Evolutionary conservation across 2,888 invertebrate genomes (phyloP).

Genomic region (Neuroscelio doddi): DNA sequence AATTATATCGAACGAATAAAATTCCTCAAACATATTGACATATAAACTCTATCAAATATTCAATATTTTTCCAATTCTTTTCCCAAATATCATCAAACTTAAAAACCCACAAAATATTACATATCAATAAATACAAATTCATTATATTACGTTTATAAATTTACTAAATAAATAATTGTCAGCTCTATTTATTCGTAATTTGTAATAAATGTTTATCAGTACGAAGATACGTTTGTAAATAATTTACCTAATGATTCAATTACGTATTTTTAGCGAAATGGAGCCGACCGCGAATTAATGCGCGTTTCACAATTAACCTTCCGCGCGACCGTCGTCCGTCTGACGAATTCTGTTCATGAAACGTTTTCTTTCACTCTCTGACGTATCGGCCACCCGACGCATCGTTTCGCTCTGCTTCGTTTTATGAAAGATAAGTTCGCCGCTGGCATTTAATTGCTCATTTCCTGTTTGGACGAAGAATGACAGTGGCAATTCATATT

Average conservation of each 20-base stretch:
- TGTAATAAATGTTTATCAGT: too few species aligned
- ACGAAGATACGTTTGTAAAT: too few species aligned
- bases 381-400: slow-evolving; percentile 18
- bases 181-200: too few species aligned
- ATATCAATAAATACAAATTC: too few species aligned
- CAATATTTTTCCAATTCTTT: too few species aligned
- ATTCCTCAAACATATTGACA: too few species aligned
- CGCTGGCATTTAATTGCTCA: slow-evolving; percentile 66
- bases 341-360: slow-evolving; percentile 10
- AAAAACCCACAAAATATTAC: too few species aligned
- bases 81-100: too few species aligned
- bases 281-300: slow-evolving; percentile 31
- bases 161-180: not conserved
- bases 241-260: not conserved
- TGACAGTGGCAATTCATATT: slow-evolving; percentile 13
- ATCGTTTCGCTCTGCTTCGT: slow-evolving; percentile 36
- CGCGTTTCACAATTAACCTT: slow-evolving; percentile 42
- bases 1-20: too few species aligned
- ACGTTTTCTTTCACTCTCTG: slow-evolving; percentile 10
- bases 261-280: not conserved
- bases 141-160: too few species aligned
- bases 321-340: slow-evolving; percentile 39
- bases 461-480: slow-evolving; percentile 62
- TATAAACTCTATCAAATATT: too few species aligned
- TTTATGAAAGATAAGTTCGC: slow-evolving; percentile 61